Conservation (phyloP, 2,797 vertebrate genomes). For the Sorex maritimensis region DNA sequence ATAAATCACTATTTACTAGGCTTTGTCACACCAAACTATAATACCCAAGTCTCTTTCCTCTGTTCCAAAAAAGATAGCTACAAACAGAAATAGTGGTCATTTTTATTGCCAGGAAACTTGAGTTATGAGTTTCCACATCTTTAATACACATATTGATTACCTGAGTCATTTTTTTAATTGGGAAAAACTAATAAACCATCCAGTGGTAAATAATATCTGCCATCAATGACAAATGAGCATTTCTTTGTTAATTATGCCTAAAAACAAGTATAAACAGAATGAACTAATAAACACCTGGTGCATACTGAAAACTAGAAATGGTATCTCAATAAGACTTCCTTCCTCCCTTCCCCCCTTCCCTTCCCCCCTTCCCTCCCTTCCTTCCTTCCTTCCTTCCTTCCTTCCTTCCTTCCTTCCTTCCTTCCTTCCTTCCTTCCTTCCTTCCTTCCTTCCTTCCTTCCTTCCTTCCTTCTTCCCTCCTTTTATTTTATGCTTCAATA, state of each 20-base stretch:
- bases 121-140: constrained; percentile 80
- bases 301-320: constrained; percentile 61
- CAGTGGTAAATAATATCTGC: constrained; percentile 82
- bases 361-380: neutral
- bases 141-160: constrained; percentile 83
- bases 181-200: constrained; percentile 83
- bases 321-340: neutral
- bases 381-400: neutral
- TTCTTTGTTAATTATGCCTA: constrained; percentile 80
- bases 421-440: neutral
- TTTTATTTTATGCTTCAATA: constrained; percentile 45
- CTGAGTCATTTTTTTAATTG: constrained; percentile 83
- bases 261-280: constrained; percentile 79
- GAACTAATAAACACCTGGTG: constrained; percentile 70
- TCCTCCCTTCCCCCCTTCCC: neutral
- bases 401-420: neutral
- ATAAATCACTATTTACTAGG: constrained; percentile 55
- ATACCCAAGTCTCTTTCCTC: neutral
- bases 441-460: neutral
- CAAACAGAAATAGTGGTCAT: constrained; percentile 14
- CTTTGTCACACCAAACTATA: neutral
- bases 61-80: constrained; percentile 46
- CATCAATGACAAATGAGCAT: constrained; percentile 81
- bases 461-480: neutral
- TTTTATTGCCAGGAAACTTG: constrained; percentile 74